phyloP scores from a whole-genome alignment of 2,797 vertebrate species.

The Pelodytes ibericus region DNA sequence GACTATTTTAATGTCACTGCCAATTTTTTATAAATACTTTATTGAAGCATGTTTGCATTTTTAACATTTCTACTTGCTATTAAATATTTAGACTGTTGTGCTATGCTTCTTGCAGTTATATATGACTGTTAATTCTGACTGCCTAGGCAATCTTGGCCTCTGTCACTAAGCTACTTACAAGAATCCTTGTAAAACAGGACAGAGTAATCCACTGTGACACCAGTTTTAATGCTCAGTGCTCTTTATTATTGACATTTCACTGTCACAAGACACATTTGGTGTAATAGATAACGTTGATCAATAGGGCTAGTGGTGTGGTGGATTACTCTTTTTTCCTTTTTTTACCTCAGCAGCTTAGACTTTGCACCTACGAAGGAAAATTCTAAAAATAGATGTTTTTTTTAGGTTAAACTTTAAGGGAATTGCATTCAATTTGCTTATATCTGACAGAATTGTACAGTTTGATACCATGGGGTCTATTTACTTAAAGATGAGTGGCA shows the following conservation, averaged over 20 bases:
- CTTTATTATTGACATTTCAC: slow-evolving; percentile 4
- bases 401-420: too few relatives aligned
- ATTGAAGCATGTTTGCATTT: too few relatives aligned
- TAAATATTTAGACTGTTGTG: too few relatives aligned
- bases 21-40: too few relatives aligned
- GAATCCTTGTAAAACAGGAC: slow-evolving; percentile 3
- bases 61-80: too few relatives aligned
- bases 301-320: neutral
- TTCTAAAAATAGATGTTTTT: neutral
- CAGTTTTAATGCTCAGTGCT: neutral
- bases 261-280: slow-evolving; percentile 1
- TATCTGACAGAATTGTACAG: too few relatives aligned
- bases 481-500: too few relatives aligned
- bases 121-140: neutral
- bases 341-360: neutral
- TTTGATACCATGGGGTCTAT: too few relatives aligned
- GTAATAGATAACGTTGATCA: neutral
- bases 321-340: neutral
- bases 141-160: neutral
- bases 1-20: too few relatives aligned
- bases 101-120: too few relatives aligned
- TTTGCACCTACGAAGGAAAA: neutral
- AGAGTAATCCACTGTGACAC: neutral
- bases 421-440: too few relatives aligned
- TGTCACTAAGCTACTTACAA: neutral